phyloP scores from a whole-genome alignment of 2,888 invertebrate species.

The Peribatodes rhomboidaria region DNA sequence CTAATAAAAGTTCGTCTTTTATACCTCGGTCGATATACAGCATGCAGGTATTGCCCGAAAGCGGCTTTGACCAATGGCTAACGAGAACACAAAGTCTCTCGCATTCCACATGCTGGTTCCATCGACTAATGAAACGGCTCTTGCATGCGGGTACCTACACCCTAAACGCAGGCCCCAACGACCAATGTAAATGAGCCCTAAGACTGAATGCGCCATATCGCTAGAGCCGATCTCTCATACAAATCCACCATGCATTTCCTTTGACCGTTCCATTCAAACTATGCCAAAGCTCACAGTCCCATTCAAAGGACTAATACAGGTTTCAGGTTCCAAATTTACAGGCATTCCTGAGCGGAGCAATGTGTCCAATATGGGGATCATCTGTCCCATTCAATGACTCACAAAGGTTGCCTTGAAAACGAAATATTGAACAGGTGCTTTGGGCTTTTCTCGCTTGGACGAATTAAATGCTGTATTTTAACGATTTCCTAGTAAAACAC shows the following conservation, averaged over 20 bases:
- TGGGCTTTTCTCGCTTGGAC: neutral
- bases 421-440: neutral
- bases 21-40: too few species aligned
- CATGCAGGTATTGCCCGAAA: too few species aligned
- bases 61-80: too few species aligned
- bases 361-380: constrained; percentile 16
- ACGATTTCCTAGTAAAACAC: neutral
- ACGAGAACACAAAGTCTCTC: too few species aligned
- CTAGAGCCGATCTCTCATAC: constrained; percentile 10
- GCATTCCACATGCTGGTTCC: too few species aligned
- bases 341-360: constrained; percentile 7
- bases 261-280: constrained; percentile 12
- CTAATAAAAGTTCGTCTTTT: too few species aligned
- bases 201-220: constrained; percentile 11
- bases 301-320: constrained; percentile 12
- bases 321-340: constrained; percentile 18
- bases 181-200: constrained; percentile 1
- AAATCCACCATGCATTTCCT: constrained; percentile 16
- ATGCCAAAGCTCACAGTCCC: constrained; percentile 1
- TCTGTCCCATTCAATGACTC: constrained; percentile 1
- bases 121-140: too few species aligned
- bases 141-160: too few species aligned
- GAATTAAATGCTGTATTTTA: neutral
- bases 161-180: too few species aligned
- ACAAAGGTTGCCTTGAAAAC: constrained; percentile 11